Conservation (phyloP, 2,113 vertebrate genomes). For the Oxyura jamaicensis region DNA sequence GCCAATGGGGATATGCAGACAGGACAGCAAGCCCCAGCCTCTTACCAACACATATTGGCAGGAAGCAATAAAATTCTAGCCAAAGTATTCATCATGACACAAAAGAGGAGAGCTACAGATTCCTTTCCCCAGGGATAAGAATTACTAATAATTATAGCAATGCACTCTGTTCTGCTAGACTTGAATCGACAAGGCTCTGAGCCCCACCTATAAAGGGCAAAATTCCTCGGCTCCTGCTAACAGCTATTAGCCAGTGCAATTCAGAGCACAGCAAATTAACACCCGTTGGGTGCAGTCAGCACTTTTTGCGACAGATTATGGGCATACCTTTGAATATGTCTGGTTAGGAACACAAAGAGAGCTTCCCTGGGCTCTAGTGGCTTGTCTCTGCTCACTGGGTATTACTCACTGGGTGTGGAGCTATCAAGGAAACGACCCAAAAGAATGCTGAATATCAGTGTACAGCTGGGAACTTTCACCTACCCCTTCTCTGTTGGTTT, state of each 20-base stretch:
- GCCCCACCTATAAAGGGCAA: not conserved
- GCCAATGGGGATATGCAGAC: not conserved
- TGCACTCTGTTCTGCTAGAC: not conserved
- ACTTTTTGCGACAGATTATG: not conserved
- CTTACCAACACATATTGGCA: not conserved
- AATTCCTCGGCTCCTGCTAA: constrained; percentile 7
- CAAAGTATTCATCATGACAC: not conserved
- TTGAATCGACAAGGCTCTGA: not conserved
- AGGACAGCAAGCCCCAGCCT: fast-evolving
- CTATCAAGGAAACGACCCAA: not conserved
- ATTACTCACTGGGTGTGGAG: not conserved
- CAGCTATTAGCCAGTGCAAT: not conserved
- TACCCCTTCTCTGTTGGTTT: not conserved
- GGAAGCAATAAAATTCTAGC: not conserved
- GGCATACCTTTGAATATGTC: not conserved
- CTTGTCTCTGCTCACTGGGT: not conserved
- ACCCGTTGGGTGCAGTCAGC: not conserved
- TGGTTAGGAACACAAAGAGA: not conserved
- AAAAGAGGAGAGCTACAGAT: not conserved
- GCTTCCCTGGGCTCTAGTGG: not conserved
- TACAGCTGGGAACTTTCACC: not conserved
- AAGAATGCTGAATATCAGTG: not conserved
- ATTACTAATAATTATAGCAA: not conserved
- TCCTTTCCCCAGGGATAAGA: not conserved
- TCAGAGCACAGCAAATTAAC: not conserved